phyloP scores from a whole-genome alignment of 2,113 vertebrate genomes.

The Corvus moneduloides region DNA sequence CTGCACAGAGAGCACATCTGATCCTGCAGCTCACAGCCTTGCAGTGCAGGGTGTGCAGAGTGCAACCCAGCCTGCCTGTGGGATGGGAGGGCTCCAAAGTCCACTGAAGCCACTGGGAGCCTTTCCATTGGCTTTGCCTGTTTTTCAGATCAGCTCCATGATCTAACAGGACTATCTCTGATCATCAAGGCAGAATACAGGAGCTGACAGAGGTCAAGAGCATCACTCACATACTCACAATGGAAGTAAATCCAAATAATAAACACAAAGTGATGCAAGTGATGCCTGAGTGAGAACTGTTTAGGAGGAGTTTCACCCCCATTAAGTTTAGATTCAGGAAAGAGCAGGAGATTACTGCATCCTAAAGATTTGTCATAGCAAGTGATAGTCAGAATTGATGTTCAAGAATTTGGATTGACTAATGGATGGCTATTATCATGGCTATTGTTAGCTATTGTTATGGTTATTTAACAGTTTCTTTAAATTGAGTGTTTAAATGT shows the following conservation, averaged over 20 bases:
- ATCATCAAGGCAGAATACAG: background rate
- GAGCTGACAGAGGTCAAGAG: background rate
- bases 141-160: background rate
- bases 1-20: background rate
- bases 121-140: background rate
- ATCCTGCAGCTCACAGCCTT: background rate
- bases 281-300: background rate
- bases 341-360: background rate
- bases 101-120: background rate
- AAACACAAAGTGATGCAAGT: accelerated
- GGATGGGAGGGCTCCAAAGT: background rate
- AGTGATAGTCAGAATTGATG: background rate
- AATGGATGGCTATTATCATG: background rate
- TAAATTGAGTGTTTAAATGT: background rate
- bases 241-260: background rate
- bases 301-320: background rate
- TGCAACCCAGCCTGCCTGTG: background rate
- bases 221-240: accelerated
- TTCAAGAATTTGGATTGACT: background rate
- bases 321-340: background rate
- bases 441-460: background rate
- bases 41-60: background rate
- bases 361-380: background rate
- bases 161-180: background rate
- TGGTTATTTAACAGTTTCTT: background rate